Evolutionary conservation across 1,140 invertebrate species (phyloP).

Genomic region (Charaxes varanes): DNA sequence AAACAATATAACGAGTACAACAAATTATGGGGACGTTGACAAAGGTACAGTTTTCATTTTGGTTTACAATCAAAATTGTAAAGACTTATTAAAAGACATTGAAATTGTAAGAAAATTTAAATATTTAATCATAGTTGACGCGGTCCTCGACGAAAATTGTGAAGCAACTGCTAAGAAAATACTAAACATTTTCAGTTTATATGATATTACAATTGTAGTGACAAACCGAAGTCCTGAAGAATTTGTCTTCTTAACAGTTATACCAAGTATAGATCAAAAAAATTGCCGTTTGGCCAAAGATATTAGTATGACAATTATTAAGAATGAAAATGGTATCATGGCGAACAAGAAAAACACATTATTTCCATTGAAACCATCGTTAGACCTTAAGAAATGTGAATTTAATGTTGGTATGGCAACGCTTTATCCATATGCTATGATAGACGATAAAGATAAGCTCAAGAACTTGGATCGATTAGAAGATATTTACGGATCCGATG

Average conservation of each 20-base stretch:
- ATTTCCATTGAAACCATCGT: conserved; percentile 29
- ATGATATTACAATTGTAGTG: conserved; percentile 27
- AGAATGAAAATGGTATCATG: too few relatives aligned
- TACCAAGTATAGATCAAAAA: conserved; percentile 24
- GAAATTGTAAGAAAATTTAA: conserved; percentile 14
- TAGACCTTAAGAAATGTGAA: conserved; percentile 38
- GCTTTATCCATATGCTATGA: conserved; percentile 33
- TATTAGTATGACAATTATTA: too few relatives aligned
- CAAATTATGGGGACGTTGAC: conserved; percentile 4
- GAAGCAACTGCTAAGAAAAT: conserved; percentile 11
- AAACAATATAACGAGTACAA: conserved; percentile 3
- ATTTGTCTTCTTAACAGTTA: conserved; percentile 24
- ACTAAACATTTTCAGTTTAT: conserved; percentile 11
- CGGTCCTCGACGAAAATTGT: too few relatives aligned
- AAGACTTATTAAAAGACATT: conserved; percentile 9
- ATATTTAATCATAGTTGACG: conserved; percentile 30
- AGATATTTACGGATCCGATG: conserved; percentile 34
- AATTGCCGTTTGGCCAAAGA: conserved; percentile 28
- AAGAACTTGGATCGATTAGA: conserved; percentile 28
- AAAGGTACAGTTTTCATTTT: conserved; percentile 21
- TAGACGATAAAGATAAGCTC: conserved; percentile 23
- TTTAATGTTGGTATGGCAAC: conserved; percentile 39
- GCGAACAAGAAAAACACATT: too few relatives aligned
- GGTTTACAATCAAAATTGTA: conserved; percentile 20
- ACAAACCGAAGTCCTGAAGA: conserved; percentile 11